phyloP scores from a whole-genome alignment of 1,140 invertebrate species.

The Trachelipus rathkii region DNA sequence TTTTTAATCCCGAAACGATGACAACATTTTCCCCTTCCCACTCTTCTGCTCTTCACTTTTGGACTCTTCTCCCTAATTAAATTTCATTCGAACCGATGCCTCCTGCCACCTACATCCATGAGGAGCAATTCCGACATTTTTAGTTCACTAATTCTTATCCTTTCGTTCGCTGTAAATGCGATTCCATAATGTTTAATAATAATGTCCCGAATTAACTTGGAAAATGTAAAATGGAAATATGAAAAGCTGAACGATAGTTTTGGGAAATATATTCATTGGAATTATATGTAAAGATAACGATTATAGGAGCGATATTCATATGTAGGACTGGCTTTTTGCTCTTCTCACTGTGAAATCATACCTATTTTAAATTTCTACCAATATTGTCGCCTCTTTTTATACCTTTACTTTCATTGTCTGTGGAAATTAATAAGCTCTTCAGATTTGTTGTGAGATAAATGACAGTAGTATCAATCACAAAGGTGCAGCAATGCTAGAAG shows the following conservation, averaged over 20 bases:
- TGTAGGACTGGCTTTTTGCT: too few species aligned
- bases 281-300: constrained; percentile 1
- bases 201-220: background rate
- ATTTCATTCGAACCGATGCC: background rate
- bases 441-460: too few species aligned
- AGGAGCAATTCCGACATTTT: background rate
- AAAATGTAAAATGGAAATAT: background rate
- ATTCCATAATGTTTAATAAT: constrained; percentile 2
- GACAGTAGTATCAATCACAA: too few species aligned
- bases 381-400: too few species aligned
- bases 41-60: too few species aligned
- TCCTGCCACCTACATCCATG: constrained; percentile 10
- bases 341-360: too few species aligned
- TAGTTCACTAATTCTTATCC: background rate
- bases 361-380: too few species aligned
- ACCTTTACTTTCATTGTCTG: too few species aligned
- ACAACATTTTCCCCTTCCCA: background rate
- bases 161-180: background rate
- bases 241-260: background rate
- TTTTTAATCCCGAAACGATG: background rate
- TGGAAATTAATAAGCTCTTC: too few species aligned
- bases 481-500: too few species aligned
- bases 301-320: background rate
- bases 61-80: background rate
- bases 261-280: background rate